phyloP scores from a whole-genome alignment of 2,797 vertebrate species.

The Alfaro cultratus region DNA sequence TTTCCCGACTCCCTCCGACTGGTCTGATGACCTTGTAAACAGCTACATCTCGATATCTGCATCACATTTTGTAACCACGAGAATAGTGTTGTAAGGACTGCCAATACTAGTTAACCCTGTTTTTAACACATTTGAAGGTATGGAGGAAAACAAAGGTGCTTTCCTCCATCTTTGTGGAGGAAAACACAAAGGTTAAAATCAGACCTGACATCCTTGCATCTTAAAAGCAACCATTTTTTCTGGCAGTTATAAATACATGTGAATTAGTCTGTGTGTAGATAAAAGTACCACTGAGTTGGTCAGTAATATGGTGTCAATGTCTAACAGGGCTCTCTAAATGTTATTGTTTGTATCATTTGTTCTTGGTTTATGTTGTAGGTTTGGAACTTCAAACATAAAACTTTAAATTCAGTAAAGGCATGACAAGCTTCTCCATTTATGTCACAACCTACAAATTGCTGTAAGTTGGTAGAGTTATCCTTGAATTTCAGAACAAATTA shows the following conservation, averaged over 20 bases:
- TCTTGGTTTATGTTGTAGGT: background rate
- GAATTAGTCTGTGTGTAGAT: background rate
- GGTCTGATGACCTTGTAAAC: background rate
- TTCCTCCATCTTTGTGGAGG: too few species aligned
- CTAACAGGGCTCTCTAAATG: background rate
- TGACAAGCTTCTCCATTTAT: background rate
- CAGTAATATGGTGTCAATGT: slow-evolving; percentile 2
- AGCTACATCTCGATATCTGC: background rate
- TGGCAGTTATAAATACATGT: too few species aligned
- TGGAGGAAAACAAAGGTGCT: background rate
- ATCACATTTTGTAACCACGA: background rate
- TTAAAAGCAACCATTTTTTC: background rate
- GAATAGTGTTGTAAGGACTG: background rate
- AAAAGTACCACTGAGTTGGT: too few species aligned
- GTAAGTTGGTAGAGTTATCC: background rate
- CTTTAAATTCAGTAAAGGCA: background rate
- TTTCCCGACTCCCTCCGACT: background rate
- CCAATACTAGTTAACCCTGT: background rate
- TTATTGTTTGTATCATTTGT: background rate
- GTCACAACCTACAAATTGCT: background rate
- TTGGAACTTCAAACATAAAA: background rate
- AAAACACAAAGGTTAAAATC: too few species aligned
- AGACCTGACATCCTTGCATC: background rate
- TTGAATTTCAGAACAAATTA: background rate
- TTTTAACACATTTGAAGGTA: background rate